Conservation (phyloP, 2,797 vertebrate species). For the Phataginus tetradactyla region DNA sequence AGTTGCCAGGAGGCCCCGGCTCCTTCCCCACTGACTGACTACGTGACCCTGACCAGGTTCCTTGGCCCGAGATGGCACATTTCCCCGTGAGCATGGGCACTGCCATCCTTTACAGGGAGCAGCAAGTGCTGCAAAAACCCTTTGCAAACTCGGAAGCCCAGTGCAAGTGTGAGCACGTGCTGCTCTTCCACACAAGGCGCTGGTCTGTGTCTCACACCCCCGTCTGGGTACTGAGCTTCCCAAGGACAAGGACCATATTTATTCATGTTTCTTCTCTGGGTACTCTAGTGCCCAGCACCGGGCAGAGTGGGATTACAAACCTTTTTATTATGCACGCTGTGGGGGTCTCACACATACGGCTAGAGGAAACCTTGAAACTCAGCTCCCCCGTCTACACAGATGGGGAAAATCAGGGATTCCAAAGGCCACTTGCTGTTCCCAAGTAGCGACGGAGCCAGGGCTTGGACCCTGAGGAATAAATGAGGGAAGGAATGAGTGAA, state of each 20-base stretch:
- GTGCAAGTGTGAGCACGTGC: fast-evolving
- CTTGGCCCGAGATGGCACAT: not conserved
- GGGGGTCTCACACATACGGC: not conserved
- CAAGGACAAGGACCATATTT: not conserved
- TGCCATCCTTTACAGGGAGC: fast-evolving
- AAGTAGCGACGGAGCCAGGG: not conserved
- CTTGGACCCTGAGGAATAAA: not conserved
- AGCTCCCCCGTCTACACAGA: not conserved
- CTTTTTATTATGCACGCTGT: not conserved
- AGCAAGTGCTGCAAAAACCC: not conserved
- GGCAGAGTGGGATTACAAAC: not conserved
- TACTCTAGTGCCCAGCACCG: not conserved
- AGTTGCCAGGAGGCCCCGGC: fast-evolving
- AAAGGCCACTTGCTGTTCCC: not conserved
- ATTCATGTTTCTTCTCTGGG: not conserved
- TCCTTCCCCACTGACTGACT: not conserved
- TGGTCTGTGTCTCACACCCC: not conserved
- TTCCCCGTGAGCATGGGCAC: not conserved
- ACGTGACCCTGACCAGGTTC: not conserved
- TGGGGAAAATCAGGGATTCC: not conserved
- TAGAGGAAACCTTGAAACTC: not conserved
- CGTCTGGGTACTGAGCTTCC: fast-evolving
- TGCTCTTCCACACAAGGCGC: not conserved
- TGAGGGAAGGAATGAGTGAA: not conserved
- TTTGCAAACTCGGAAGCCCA: fast-evolving